Percentiles rank a stretch among this genome's conserved stretches.
Evolutionary conservation across 2,797 vertebrate genomes (phyloP).

Genomic region (Tiaroga cobitis): DNA sequence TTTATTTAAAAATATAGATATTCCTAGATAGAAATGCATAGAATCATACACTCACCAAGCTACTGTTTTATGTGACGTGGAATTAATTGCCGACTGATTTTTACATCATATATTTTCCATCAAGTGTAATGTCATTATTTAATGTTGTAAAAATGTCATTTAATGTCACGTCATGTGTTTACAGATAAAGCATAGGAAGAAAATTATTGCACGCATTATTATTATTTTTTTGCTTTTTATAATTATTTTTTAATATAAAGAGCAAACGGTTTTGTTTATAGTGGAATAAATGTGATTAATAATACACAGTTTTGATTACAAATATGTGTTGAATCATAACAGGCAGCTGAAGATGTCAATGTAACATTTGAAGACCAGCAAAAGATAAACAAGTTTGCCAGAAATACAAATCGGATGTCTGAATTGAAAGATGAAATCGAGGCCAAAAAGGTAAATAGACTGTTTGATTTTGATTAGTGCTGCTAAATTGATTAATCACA

Average conservation of each 20-base stretch:
- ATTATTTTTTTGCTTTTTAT: background rate
- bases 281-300: background rate
- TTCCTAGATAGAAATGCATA: background rate
- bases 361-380: conserved; percentile 98
- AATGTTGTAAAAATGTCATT: background rate
- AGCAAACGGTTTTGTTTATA: background rate
- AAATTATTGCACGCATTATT: background rate
- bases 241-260: background rate
- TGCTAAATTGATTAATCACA: too few relatives aligned
- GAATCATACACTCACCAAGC: background rate
- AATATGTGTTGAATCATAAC: conserved; percentile 21
- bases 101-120: background rate
- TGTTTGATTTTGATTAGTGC: background rate
- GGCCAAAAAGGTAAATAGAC: conserved; percentile 85
- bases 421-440: conserved; percentile 98
- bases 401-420: conserved; percentile 92
- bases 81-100: background rate
- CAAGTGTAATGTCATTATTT: background rate
- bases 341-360: conserved; percentile 96
- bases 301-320: background rate
- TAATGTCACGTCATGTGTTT: background rate
- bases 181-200: background rate
- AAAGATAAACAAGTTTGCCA: conserved; percentile 97
- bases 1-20: background rate
- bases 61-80: background rate